Conservation (phyloP, 2,888 invertebrate genomes). For the Mythimna loreyi region DNA sequence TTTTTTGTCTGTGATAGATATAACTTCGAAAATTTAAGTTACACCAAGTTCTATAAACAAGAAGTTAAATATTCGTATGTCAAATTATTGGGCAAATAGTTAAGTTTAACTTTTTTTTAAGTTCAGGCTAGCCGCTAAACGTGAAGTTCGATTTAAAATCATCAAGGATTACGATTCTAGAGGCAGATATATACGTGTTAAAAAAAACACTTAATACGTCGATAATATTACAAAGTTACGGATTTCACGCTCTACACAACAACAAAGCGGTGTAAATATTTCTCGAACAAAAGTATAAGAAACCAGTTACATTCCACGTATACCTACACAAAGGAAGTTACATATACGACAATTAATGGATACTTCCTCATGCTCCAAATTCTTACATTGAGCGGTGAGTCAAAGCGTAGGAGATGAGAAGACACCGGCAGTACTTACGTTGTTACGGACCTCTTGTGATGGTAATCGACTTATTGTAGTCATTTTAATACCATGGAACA, state of each 20-base stretch:
- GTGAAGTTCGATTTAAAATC: too few species aligned
- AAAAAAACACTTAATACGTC: not conserved
- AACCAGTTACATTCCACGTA: constrained; percentile 32
- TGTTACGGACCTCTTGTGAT: constrained; percentile 21
- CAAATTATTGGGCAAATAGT: too few species aligned
- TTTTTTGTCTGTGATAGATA: too few species aligned
- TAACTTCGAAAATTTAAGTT: too few species aligned
- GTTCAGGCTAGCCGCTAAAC: too few species aligned
- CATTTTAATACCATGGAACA: constrained; percentile 17
- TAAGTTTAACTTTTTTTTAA: too few species aligned
- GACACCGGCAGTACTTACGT: constrained; percentile 36
- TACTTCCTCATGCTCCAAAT: constrained; percentile 63
- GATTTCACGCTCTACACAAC: not conserved
- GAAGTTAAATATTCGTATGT: too few species aligned
- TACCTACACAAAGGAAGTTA: constrained; percentile 49
- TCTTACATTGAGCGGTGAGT: constrained; percentile 52
- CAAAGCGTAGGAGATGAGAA: constrained; percentile 57
- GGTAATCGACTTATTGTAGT: constrained; percentile 31
- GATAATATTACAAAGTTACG: not conserved
- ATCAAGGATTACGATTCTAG: too few species aligned
- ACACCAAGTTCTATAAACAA: too few species aligned
- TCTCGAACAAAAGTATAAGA: constrained; percentile 2
- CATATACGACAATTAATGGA: constrained; percentile 49
- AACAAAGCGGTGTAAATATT: constrained; percentile 12
- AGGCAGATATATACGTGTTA: too few species aligned